Evolutionary conservation across 2,113 vertebrate species (phyloP), one percentile per base, ranked within the genome.

Genomic region (Heterochromis multidens): DNA sequence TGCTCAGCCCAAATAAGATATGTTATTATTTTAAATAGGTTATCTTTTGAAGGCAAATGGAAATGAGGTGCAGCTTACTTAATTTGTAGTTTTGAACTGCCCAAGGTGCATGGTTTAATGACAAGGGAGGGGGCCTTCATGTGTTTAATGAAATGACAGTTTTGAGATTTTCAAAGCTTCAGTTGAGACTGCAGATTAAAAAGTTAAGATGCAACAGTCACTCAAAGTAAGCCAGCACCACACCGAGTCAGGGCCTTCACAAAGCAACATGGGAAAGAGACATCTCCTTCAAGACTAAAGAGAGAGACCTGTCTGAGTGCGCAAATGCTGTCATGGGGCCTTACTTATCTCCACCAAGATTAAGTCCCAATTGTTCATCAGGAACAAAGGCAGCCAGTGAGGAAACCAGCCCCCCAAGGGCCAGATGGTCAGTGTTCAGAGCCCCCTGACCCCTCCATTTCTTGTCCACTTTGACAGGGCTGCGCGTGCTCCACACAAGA

Each of bases 371-470:
- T 98, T 99, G 97, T 99, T 97, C 90, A 90, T 81, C 82, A 91
- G 93, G 96, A 98, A 99, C 97, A 99, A 99, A 98, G 96, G 88
- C 92, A 93, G 89, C 93, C 95, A 96, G 96, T 96, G 95, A 98
- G 97, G 97, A 98, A 97, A 96, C 91, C 92, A 89, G 78, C 94
- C 96, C 95, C 96, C 95, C 95, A 92, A 96, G 81, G 95, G 97
- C 97, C 97, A 99, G 97, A 98, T 99, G 98, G 98, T 95, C 97
- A 96, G 96, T 94, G 96, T 96, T 97, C 97, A 95, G 95, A 96
- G 95, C 96, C 94, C 95, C 92, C 95, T 97, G 95, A 96, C 96
- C 96, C 96, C 89, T 95, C 94, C 94, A 93, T 89, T 89, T 93
- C 83, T 92, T 89, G 86, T 59, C 86, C 91, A 91, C 77, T 59